A percentile compares a stretch with the other conserved stretches of the same genome.
Conservation (phyloP, 1,140 invertebrate species). For the Ips nitidus region DNA sequence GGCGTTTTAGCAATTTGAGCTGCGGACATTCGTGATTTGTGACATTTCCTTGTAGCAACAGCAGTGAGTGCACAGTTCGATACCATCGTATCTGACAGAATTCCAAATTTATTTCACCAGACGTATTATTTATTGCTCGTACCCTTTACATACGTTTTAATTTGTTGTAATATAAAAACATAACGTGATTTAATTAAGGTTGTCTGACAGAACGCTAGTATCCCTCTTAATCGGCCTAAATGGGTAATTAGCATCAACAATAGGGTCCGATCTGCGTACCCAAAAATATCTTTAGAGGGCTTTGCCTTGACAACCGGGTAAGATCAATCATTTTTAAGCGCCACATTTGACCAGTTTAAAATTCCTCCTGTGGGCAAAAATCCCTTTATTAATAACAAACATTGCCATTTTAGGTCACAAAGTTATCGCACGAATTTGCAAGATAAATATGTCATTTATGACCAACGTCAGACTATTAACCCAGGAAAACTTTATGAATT, state of each 20-base stretch:
- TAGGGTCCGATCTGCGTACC: background rate
- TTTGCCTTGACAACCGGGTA: background rate
- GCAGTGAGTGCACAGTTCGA: slow-evolving; percentile 29
- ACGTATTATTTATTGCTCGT: slow-evolving; percentile 19
- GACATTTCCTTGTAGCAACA: slow-evolving; percentile 35
- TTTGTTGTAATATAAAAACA: slow-evolving; percentile 10
- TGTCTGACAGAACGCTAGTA: background rate
- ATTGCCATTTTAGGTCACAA: slow-evolving; percentile 7
- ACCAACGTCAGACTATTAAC: slow-evolving; percentile 4
- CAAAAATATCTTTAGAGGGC: slow-evolving; percentile 6
- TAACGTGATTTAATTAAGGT: slow-evolving; percentile 7
- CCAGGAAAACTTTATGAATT: slow-evolving; percentile 3
- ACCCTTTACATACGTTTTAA: background rate
- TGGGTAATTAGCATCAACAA: slow-evolving; percentile 11
- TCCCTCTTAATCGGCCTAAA: slow-evolving; percentile 7
- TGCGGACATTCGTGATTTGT: slow-evolving; percentile 35
- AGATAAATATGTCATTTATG: slow-evolving; percentile 9
- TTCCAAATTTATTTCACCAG: slow-evolving; percentile 20
- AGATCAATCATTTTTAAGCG: slow-evolving; percentile 19
- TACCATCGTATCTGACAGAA: slow-evolving; percentile 24
- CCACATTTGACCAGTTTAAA: background rate
- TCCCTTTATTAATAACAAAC: background rate
- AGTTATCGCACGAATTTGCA: background rate
- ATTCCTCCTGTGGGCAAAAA: slow-evolving; percentile 10
- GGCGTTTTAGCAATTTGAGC: slow-evolving; percentile 36